phyloP scores from a whole-genome alignment of 1,140 invertebrate species.

The Drosophila insularis region DNA sequence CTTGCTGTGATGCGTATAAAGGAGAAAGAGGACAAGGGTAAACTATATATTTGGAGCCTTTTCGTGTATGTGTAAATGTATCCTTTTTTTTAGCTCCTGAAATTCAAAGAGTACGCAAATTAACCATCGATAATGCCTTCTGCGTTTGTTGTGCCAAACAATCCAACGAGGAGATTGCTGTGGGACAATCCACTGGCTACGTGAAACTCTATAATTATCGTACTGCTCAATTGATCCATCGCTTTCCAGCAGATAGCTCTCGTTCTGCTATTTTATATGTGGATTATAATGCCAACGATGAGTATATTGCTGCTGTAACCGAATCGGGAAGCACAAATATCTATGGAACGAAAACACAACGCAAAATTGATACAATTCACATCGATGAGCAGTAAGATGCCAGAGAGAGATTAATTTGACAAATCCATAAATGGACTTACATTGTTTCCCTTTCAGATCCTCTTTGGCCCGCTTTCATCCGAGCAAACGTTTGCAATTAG shows the following conservation, averaged over 20 bases:
- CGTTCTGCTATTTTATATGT: constrained; percentile 68
- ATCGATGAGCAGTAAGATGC: constrained; percentile 61
- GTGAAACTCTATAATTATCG: constrained; percentile 70
- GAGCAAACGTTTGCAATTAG: constrained; percentile 67
- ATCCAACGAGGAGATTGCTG: constrained; percentile 64
- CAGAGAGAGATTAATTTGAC: constrained; percentile 12
- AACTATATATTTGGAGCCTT: not conserved
- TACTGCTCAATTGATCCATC: constrained; percentile 60
- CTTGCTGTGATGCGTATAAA: constrained; percentile 74
- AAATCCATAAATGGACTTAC: not conserved
- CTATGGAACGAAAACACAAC: constrained; percentile 73
- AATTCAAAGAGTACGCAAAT: constrained; percentile 74
- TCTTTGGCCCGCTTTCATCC: constrained; percentile 80
- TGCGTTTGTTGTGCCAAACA: constrained; percentile 71
- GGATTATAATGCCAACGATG: constrained; percentile 76
- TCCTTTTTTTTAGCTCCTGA: constrained; percentile 42
- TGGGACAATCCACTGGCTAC: constrained; percentile 67
- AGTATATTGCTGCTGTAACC: constrained; percentile 75
- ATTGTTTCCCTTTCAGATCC: constrained; percentile 37
- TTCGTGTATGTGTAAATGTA: not conserved
- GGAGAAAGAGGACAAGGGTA: constrained; percentile 59
- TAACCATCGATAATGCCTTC: constrained; percentile 74
- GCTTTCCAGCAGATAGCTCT: constrained; percentile 64
- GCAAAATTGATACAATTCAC: constrained; percentile 67
- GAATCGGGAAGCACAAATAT: constrained; percentile 73